A percentile compares a stretch with the other conserved stretches of the same genome.
Evolutionary conservation across 2,113 vertebrate genomes (phyloP).

Genomic region (Nestor notabilis): DNA sequence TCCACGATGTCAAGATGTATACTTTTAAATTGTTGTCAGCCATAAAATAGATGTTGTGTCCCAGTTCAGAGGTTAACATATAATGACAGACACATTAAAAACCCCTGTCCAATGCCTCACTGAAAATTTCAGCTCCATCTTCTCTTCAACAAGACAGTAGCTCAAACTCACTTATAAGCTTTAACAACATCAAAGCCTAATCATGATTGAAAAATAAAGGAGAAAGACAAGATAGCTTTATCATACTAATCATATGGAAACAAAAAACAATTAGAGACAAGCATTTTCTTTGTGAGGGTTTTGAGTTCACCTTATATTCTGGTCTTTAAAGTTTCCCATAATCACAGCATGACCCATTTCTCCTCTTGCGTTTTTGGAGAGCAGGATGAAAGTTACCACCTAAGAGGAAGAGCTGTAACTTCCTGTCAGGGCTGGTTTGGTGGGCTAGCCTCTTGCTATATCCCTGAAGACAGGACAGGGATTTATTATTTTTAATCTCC

Average conservation of each 20-base stretch:
- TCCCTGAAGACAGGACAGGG: neutral
- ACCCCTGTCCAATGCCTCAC: constrained; percentile 52
- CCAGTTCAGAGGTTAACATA: constrained; percentile 72
- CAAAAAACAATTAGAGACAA: neutral
- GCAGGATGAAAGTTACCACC: neutral
- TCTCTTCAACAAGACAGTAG: constrained; percentile 60
- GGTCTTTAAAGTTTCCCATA: neutral
- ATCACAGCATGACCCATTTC: neutral
- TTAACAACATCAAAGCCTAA: constrained; percentile 62
- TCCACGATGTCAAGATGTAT: constrained; percentile 62
- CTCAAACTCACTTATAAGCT: constrained; percentile 66
- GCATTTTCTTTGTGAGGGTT: neutral
- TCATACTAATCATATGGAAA: constrained; percentile 34
- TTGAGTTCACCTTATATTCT: neutral
- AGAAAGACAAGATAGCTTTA: constrained; percentile 21
- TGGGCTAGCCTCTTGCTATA: neutral
- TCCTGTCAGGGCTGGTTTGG: neutral
- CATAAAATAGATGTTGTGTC: constrained; percentile 58
- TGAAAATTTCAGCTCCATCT: constrained; percentile 65
- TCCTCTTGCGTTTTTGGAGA: neutral
- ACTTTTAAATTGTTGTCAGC: constrained; percentile 70
- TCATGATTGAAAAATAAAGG: constrained; percentile 53
- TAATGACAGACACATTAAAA: constrained; percentile 75
- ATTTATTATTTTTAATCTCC: neutral
- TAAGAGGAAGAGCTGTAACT: neutral